Conservation (phyloP, 2,113 vertebrate genomes). For the Ovibos moschatus region DNA sequence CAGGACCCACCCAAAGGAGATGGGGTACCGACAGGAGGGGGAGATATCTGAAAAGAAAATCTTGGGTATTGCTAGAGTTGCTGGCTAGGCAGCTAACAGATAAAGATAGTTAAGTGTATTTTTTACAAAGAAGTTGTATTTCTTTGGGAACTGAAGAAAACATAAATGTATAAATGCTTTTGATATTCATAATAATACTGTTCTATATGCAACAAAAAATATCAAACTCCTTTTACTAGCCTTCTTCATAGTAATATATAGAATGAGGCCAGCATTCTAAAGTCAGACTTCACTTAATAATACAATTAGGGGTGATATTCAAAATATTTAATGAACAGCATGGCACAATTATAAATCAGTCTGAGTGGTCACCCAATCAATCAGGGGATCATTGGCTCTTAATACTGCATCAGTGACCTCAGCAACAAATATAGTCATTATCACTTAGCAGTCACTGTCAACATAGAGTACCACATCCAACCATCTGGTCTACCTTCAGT, state of each 20-base stretch:
- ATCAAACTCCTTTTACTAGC: background rate
- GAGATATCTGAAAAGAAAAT: background rate
- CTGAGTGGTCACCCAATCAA: background rate
- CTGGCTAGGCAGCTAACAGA: background rate
- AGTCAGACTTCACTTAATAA: background rate
- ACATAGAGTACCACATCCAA: background rate
- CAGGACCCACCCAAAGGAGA: background rate
- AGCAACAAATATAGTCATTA: background rate
- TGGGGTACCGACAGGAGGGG: background rate
- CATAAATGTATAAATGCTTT: background rate
- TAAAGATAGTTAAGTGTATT: background rate
- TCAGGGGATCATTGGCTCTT: background rate
- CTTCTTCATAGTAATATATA: background rate
- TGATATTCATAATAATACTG: background rate
- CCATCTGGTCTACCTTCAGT: background rate
- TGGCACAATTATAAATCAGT: background rate
- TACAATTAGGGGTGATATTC: background rate
- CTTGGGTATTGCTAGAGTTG: background rate
- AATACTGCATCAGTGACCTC: background rate
- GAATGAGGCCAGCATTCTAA: background rate
- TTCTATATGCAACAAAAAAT: background rate
- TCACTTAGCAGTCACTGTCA: background rate
- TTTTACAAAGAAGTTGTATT: background rate
- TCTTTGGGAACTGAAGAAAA: conserved; percentile 10
- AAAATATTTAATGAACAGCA: background rate